phyloP scores from a whole-genome alignment of 2,113 vertebrate species.

The Platanista minor region DNA sequence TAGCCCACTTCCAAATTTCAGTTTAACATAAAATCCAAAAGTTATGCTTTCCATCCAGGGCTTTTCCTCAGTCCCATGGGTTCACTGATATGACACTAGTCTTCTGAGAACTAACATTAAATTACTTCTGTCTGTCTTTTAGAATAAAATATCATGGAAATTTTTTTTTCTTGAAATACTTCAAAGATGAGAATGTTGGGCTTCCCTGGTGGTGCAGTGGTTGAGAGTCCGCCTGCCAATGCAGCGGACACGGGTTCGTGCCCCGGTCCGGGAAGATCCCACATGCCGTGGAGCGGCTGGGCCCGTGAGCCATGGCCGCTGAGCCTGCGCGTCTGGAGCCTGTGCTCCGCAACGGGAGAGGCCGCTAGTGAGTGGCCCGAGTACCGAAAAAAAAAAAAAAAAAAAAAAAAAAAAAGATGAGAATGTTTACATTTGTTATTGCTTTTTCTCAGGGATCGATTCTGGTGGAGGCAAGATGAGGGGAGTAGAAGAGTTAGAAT shows the following conservation, averaged over 20 bases:
- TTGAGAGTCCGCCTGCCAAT: too few relatives aligned
- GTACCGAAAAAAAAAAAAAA: too few relatives aligned
- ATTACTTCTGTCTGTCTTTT: neutral
- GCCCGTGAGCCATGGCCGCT: too few relatives aligned
- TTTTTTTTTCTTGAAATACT: neutral
- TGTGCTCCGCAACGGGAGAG: too few relatives aligned
- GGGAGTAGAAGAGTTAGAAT: neutral
- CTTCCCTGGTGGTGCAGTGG: too few relatives aligned
- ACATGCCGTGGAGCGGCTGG: too few relatives aligned
- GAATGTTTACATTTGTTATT: neutral
- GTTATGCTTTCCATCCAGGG: neutral
- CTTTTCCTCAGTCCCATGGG: neutral
- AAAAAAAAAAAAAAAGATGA: too few relatives aligned
- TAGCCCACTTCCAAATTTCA: neutral
- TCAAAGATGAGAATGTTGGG: neutral
- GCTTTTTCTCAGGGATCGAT: neutral
- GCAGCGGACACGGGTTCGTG: too few relatives aligned
- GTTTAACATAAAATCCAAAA: neutral
- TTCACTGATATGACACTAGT: neutral
- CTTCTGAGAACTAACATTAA: neutral
- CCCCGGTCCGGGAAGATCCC: too few relatives aligned
- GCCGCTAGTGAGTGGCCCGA: too few relatives aligned
- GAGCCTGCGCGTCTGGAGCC: too few relatives aligned
- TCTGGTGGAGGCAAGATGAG: too few relatives aligned
- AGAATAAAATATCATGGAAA: neutral